Percentiles rank a stretch among this genome's conserved stretches.
Evolutionary conservation across 2,888 invertebrate species (phyloP).

Genomic region (Drosophila helvetica): DNA sequence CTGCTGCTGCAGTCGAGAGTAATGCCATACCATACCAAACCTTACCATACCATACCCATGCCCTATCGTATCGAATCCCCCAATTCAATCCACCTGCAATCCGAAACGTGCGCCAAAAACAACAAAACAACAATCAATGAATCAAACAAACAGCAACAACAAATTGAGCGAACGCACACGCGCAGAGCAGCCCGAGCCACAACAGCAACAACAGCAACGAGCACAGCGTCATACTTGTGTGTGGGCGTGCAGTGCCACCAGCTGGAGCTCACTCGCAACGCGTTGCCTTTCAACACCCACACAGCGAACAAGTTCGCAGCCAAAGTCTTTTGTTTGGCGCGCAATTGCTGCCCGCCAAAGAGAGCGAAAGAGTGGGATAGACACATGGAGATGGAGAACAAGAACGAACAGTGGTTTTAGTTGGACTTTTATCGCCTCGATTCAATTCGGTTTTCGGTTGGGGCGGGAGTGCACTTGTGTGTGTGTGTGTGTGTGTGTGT

Average conservation of each 20-base stretch:
- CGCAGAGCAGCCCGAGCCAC: constrained; percentile 23
- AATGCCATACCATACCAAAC: constrained; percentile 26
- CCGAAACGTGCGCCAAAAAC: constrained; percentile 26
- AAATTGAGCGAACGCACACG: constrained; percentile 44
- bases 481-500: constrained; percentile 18
- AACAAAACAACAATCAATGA: constrained; percentile 50
- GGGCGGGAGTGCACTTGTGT: constrained; percentile 14
- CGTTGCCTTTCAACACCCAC: constrained; percentile 72
- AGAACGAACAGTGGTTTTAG: constrained; percentile 18
- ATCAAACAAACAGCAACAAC: constrained; percentile 42
- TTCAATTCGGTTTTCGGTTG: not conserved
- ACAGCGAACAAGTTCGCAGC: constrained; percentile 72
- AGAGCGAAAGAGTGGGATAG: constrained; percentile 7
- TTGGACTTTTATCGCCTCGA: not conserved
- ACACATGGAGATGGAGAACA: constrained; percentile 5
- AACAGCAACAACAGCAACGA: constrained; percentile 34
- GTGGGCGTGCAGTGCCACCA: constrained; percentile 61
- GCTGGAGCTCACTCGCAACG: constrained; percentile 52
- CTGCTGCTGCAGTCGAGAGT: constrained; percentile 43
- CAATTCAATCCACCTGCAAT: constrained; percentile 40
- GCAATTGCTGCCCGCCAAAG: constrained; percentile 51
- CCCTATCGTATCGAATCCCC: constrained; percentile 28
- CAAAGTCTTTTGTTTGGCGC: constrained; percentile 78
- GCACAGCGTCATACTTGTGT: constrained; percentile 31
- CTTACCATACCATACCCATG: constrained; percentile 14